Evolutionary conservation across 2,113 vertebrate species (phyloP).

Genomic region (Malaclemys terrapin): DNA sequence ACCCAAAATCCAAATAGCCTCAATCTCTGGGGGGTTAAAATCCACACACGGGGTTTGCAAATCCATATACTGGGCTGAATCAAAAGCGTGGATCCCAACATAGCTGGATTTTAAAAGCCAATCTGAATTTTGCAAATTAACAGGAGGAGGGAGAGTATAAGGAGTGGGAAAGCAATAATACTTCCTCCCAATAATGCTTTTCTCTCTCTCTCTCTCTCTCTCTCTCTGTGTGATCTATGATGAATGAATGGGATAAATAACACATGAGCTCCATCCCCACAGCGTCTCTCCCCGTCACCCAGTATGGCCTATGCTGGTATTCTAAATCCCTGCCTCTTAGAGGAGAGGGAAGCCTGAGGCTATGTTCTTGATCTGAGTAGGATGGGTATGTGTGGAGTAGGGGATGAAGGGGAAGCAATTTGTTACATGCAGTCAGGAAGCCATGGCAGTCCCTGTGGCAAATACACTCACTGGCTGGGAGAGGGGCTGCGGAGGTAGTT

Average conservation of each 20-base stretch:
- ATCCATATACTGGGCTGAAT: background rate
- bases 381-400: fast-evolving
- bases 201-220: too few species aligned
- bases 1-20: background rate
- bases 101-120: background rate
- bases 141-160: background rate
- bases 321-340: background rate
- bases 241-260: background rate
- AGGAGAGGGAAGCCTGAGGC: background rate
- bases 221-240: background rate
- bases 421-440: fast-evolving
- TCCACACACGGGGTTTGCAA: background rate
- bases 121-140: background rate
- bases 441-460: fast-evolving
- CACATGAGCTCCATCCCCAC: background rate
- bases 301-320: background rate
- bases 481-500: constrained; percentile 93
- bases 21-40: background rate
- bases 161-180: background rate
- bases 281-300: background rate
- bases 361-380: background rate
- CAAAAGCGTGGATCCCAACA: background rate
- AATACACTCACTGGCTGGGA: constrained; percentile 83
- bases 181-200: background rate
- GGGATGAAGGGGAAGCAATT: background rate